Base-by-base conservation (phyloP, 2,113 vertebrate genomes). In the Rhabdornis inornatus region DNA sequence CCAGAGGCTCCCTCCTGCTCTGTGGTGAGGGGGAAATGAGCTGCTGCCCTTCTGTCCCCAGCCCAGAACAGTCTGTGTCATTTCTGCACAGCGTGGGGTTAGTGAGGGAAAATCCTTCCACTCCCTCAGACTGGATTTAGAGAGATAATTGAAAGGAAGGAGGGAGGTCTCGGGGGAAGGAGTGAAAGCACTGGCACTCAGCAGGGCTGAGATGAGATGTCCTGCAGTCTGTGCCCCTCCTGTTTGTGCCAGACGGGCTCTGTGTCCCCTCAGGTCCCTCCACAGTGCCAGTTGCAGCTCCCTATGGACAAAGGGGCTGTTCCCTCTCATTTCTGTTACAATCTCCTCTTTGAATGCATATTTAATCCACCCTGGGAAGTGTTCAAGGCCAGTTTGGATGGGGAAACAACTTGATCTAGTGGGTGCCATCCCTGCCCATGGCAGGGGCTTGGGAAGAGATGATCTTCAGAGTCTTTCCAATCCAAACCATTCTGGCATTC, bases 171-270 rank as follows among this genome's bases (percentile, higher is more conserved):
- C 35, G 1, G 44, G 83, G 83, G 50, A 70, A 47, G 70, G 31
- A 78, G 35, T 25, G 74, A 31, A 66, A 79, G 33, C 0, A 1
- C 40, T 4, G 2, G 25, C 4, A 1, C 31, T 15, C 27, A 15
- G 5, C 52, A 20, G 44, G 60, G 72, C 49, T 83, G 5, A 35
- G 39, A 20, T 6, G 55, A 71, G 44, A 53, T 31, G 44, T 53
- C 49, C 77, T 64, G 59, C 52, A 37, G 66, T 1, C 17, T 0
- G 1, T 56, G 60, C 30, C 50, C 42, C 55, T 44, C 59, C 31
- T 37, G 63, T 24, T 49, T 6, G 35, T 42, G 47, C 60, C 23
- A 74, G 52, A 49, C 0, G 1, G 60, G 56, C 64, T 78, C 33
- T 10, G 56, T 23, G 2, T 50, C 40, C 76, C 49, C 57, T 65